Evolutionary conservation across 2,113 vertebrate genomes (phyloP).

Genomic region (Meriones unguiculatus): DNA sequence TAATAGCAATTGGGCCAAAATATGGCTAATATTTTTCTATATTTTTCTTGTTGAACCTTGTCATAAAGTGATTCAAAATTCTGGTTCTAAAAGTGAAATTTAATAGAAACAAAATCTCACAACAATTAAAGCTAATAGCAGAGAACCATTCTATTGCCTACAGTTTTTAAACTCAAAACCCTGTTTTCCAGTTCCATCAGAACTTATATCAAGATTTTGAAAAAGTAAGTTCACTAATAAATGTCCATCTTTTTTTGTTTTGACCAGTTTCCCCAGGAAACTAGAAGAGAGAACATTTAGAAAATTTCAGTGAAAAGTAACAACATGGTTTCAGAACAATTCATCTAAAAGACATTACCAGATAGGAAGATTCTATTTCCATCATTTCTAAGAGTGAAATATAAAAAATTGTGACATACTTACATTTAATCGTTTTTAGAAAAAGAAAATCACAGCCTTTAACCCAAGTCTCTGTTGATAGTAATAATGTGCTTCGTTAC

Average conservation of each 20-base stretch:
- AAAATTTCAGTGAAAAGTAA: conserved; percentile 8
- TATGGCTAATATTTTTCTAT: not conserved
- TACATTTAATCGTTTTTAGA: conserved; percentile 19
- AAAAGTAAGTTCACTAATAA: conserved; percentile 24
- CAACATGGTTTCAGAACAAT: conserved; percentile 37
- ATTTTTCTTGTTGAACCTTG: conserved; percentile 8
- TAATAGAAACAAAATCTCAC: not conserved
- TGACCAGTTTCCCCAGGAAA: not conserved
- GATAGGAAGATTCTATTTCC: not conserved
- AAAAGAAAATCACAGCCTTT: conserved; percentile 13
- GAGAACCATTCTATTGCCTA: not conserved
- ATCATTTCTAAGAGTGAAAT: conserved; percentile 12
- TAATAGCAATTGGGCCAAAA: not conserved
- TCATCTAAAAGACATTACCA: not conserved
- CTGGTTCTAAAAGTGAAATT: conserved; percentile 13
- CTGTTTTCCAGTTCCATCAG: not conserved
- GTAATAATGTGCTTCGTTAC: not conserved
- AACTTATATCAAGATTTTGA: conserved; percentile 7
- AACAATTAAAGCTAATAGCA: conserved; percentile 22
- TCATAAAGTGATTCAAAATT: conserved; percentile 9
- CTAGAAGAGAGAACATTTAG: not conserved
- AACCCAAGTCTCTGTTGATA: conserved; percentile 10
- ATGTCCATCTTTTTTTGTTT: not conserved
- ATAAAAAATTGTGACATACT: not conserved
- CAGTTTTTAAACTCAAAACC: conserved; percentile 19